Evolutionary conservation across 2,797 vertebrate genomes (phyloP), one percentile per base, ranked within the genome.

Genomic region (Sebastes kiyomatsui): DNA sequence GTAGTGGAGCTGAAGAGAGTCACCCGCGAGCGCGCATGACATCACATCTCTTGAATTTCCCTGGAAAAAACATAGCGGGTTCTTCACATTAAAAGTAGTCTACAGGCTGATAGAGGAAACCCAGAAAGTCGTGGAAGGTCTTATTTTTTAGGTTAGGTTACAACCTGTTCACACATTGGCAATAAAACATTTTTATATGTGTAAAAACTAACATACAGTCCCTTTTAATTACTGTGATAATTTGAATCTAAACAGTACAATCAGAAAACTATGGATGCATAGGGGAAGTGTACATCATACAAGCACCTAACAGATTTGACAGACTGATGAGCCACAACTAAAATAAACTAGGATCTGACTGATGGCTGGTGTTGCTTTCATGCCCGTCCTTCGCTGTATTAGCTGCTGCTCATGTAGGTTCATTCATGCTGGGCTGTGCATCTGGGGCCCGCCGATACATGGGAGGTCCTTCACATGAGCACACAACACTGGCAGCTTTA

Each of bases 401-500:
- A 52, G 23, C 10, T 28, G 78, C 46, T 38, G 71, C 28, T 75
- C 55, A 20, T 82, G 81, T 78, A 66, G 83, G 35, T 72, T 74
- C n/a, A 68, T 74, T 80, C 73, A 82, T 28, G 82, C 85, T 86
- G 88, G 59, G 80, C 20, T 68, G 75, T 81, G 86, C 83, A 87
- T 90, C 80, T 79, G 76, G 35, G 75, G 32, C 73, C 61, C 7
- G 67, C 54, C 2, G 75, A 72, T 80, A 75, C 86, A 80, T 82
- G 91, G 92, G 93, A 92, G 92, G 87, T 92, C 92, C 82, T 22
- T 49, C 75, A 86, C 77, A 91, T 56, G 79, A 79, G 90, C 84
- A 84, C 84, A 88, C 84, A 87, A 87, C 90, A 89, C 91, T 92
- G 91, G 87, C 82, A 88, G 90, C 90, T 92, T 93, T 90, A 90